Base-by-base conservation (phyloP, 2,888 invertebrate genomes). In the Nomada hirtipes region DNA sequence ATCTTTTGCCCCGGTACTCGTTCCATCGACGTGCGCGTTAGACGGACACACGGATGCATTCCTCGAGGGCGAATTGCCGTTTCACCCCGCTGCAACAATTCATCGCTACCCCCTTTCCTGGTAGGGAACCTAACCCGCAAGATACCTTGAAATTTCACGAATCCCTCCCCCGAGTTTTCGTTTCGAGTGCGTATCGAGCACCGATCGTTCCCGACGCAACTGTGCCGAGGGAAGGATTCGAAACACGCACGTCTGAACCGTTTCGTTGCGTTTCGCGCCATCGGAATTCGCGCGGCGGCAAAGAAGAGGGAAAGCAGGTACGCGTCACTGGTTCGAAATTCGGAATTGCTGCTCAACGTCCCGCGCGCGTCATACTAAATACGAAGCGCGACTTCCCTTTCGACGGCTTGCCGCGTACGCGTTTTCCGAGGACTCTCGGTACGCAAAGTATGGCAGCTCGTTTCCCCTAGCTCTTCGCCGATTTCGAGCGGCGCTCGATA, bases 291-390 rank as follows among this genome's bases (percentile, higher is more conserved):
- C 36, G 36, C 36, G 7, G 36, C 36, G 36, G 36, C 36, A 0
- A 36, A 36, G 36, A 36, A 36, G 36, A 7, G 36, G 36, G 7
- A 36, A 7, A 0, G 0, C 36, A 9, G 29, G 29, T 29, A 29
- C 29, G 4, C 29, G 29, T 29, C 29, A 4, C 29, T 29, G 29
- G 36, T 36, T 7, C 7, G 59, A 70, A 76, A 76, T 76, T 76
- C 53, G 61, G 67, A 72, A 65, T 77, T 60, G 60, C 73, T 23
- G 53, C 7, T 13, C 72, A 72, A 59, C 44, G 65, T 65, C 72
- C 67, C 20, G 71, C 76, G 11, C 23, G 76, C 42, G 23, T 64
- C 57, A 44, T 50, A 42, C n/a, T 64, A 42, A 71, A 71, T 53
- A 29, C 53, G 42, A 64, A 23, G 71, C 57, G 50, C n/a, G 63